A percentile compares a stretch with the other conserved stretches of the same genome.
Evolutionary conservation across 2,113 vertebrate species (phyloP).

Genomic region (Lepus europaeus): DNA sequence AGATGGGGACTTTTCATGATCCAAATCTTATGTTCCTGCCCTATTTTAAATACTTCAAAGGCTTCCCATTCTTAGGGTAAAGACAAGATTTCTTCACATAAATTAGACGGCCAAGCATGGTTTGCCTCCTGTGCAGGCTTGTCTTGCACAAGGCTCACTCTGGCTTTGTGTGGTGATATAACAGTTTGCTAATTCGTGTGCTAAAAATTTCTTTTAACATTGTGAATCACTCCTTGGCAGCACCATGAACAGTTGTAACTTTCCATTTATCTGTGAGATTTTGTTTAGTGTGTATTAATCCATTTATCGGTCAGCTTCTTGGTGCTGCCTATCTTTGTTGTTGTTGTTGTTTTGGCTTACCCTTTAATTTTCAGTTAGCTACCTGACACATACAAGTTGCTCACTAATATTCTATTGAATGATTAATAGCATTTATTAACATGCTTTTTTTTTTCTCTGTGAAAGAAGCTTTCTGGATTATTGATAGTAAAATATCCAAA

Average conservation of each 20-base stretch:
- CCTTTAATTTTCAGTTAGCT: not conserved
- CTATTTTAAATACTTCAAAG: slow-evolving; percentile 11
- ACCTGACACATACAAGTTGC: not conserved
- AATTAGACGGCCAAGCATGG: not conserved
- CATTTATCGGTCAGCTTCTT: not conserved
- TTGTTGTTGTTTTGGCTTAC: not conserved
- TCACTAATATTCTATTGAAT: slow-evolving; percentile 1
- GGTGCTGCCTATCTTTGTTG: not conserved
- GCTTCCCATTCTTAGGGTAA: not conserved
- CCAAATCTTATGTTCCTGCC: not conserved
- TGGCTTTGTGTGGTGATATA: not conserved
- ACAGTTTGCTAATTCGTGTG: not conserved
- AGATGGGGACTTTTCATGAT: not conserved
- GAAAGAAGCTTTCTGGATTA: slow-evolving; percentile 20
- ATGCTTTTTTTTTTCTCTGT: not conserved
- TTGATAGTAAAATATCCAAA: slow-evolving; percentile 33
- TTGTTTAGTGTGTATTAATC: not conserved
- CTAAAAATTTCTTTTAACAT: not conserved
- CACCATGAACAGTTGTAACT: not conserved
- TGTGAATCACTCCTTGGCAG: not conserved
- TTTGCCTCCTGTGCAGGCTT: not conserved
- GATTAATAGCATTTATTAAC: not conserved
- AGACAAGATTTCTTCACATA: not conserved
- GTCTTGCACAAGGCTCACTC: not conserved
- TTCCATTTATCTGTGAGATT: not conserved